A percentile compares a stretch with the other conserved stretches of the same genome.
phyloP scores from a whole-genome alignment of 2,113 vertebrate genomes.

The Isurus oxyrinchus region DNA sequence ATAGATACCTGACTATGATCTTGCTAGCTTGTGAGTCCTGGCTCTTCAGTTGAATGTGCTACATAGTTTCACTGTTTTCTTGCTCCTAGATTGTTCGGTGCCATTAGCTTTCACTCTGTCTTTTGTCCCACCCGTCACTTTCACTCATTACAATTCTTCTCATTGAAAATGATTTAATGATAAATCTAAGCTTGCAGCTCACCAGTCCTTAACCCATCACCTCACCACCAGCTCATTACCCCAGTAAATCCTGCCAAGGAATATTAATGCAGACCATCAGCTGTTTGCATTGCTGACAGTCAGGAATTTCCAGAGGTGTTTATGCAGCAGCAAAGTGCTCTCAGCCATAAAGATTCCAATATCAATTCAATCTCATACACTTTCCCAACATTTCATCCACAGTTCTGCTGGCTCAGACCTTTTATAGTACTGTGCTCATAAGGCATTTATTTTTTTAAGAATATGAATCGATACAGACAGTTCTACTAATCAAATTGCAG shows the following conservation, averaged over 20 bases:
- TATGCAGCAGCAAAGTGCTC: neutral
- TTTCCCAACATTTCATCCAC: conserved; percentile 12
- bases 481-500: conserved; percentile 14
- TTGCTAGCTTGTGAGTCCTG: neutral
- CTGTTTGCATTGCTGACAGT: conserved; percentile 20
- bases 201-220: conserved; percentile 19
- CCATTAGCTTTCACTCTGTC: neutral
- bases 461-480: conserved; percentile 30
- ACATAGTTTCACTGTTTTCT: neutral
- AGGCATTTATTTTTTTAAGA: conserved; percentile 24
- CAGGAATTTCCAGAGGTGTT: conserved; percentile 20
- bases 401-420: neutral
- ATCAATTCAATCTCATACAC: conserved; percentile 13
- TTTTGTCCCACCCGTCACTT: neutral
- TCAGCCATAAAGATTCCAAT: conserved; percentile 8
- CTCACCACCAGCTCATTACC: conserved; percentile 10
- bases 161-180: neutral
- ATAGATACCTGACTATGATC: neutral
- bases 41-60: neutral
- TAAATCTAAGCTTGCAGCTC: neutral
- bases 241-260: neutral
- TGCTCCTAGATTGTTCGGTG: neutral
- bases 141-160: neutral
- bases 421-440: neutral
- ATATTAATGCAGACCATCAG: conserved; percentile 12